Evolutionary conservation across 2,888 invertebrate genomes (phyloP).

Genomic region (Leucania comma): DNA sequence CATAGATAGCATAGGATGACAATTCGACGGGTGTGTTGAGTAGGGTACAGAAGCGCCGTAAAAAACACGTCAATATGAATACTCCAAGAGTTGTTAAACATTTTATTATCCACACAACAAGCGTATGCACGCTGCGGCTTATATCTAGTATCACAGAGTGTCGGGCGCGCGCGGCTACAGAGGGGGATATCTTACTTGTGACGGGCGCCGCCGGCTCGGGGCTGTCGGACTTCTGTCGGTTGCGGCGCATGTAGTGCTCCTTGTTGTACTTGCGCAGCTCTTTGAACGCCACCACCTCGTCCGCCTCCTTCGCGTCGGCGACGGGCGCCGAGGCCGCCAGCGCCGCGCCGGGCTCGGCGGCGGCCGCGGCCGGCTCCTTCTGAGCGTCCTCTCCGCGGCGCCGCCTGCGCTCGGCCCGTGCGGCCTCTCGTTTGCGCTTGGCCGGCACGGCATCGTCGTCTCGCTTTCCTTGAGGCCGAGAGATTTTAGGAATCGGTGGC

Average conservation of each 20-base stretch:
- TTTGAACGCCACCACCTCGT: constrained; percentile 86
- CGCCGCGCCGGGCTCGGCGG: constrained; percentile 34
- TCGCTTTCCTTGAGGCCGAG: constrained; percentile 47
- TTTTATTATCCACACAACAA: constrained; percentile 86
- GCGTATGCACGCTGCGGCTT: constrained; percentile 73
- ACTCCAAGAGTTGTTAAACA: constrained; percentile 85
- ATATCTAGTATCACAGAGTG: constrained; percentile 81
- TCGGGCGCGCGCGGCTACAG: constrained; percentile 39
- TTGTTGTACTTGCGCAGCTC: constrained; percentile 90
- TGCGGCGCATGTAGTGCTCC: constrained; percentile 92
- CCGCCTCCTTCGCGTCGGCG: constrained; percentile 60
- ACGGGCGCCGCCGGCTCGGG: constrained; percentile 79
- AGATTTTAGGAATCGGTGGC: constrained; percentile 85
- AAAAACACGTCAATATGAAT: constrained; percentile 84
- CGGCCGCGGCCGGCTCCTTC: constrained; percentile 61
- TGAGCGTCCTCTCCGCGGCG: constrained; percentile 70
- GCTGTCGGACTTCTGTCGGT: constrained; percentile 91
- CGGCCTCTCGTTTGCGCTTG: constrained; percentile 52
- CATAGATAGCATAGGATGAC: constrained; percentile 31
- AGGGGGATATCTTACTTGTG: constrained; percentile 88
- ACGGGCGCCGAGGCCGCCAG: constrained; percentile 50
- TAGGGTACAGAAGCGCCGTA: constrained; percentile 79
- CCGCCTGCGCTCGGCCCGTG: constrained; percentile 53
- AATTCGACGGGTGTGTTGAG: constrained; percentile 61
- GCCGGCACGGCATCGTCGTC: constrained; percentile 64